A percentile compares a stretch with the other conserved stretches of the same genome.
These are phyloP conservation scores for Mastacembelus armatus DNA, from an alignment of 2,797 vertebrate genomes.

Conservation along the genomic window DNA sequence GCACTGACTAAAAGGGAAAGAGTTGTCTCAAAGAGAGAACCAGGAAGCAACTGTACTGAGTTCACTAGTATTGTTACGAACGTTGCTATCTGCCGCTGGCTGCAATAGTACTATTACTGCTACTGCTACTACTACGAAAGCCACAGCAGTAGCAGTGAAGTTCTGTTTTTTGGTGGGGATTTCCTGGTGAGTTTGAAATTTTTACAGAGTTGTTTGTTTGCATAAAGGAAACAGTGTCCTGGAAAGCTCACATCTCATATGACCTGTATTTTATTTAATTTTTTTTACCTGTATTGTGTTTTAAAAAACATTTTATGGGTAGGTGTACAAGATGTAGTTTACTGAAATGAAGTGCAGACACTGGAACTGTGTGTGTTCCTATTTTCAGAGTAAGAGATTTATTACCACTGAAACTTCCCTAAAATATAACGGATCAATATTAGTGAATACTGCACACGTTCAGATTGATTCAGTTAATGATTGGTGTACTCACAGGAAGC, in stretches of 20 bases:
- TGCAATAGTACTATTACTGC: background rate
- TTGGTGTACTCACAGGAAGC: slow-evolving; percentile 34
- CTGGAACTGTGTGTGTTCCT: background rate
- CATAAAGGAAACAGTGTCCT: background rate
- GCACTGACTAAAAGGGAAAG: slow-evolving; percentile 23
- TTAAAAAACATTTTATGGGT: background rate
- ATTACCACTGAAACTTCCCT: background rate
- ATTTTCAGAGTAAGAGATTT: background rate
- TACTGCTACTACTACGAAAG: slow-evolving; percentile 24
- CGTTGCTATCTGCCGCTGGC: slow-evolving; percentile 9
- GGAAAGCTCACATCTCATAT: background rate
- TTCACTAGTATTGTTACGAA: slow-evolving; percentile 55
- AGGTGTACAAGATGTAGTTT: background rate
- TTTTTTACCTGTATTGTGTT: background rate
- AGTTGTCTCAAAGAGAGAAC: slow-evolving; percentile 56
- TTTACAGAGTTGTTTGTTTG: slow-evolving; percentile 2
- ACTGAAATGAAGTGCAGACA: background rate
- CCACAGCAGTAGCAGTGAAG: slow-evolving; percentile 18
- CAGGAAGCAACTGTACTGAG: slow-evolving; percentile 66
- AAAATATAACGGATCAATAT: background rate
- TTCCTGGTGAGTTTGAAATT: slow-evolving; percentile 71
- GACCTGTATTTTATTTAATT: too few species aligned
- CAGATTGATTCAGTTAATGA: background rate
- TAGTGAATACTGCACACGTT: background rate
- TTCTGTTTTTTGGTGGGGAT: slow-evolving; percentile 51